phyloP scores from a whole-genome alignment of 2,797 vertebrate genomes.

The Cirrhinus mrigala region DNA sequence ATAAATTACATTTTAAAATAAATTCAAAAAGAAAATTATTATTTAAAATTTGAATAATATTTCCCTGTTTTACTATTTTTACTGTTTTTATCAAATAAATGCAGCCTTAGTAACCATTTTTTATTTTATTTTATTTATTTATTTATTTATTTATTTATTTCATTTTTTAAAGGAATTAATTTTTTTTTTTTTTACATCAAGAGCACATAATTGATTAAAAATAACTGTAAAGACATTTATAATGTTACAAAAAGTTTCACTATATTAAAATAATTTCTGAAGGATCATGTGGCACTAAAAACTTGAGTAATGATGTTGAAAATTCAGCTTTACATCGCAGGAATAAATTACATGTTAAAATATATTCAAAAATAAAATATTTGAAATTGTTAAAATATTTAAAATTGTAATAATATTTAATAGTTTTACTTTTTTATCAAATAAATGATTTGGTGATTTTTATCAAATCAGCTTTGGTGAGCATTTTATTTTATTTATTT shows the following conservation, averaged over 20 bases:
- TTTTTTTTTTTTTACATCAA: neutral
- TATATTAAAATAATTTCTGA: slow-evolving; percentile 1
- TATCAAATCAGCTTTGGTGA: neutral
- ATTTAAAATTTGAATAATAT: neutral
- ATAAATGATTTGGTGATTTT: neutral
- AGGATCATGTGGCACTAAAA: neutral
- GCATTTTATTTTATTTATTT: neutral
- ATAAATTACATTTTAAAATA: neutral
- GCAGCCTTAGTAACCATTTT: too few relatives aligned
- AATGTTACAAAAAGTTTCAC: neutral
- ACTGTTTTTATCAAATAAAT: too few relatives aligned
- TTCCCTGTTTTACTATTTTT: neutral
- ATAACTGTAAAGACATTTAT: neutral
- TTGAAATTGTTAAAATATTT: neutral
- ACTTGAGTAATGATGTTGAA: neutral
- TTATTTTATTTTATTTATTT: neutral
- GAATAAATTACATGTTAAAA: neutral
- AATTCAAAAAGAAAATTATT: neutral
- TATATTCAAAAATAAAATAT: neutral
- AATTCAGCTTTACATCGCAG: neutral
- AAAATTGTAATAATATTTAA: neutral
- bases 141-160: neutral
- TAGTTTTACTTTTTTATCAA: neutral
- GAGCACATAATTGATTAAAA: neutral
- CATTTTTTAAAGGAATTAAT: neutral